Evolutionary conservation across 2,797 vertebrate species (phyloP), one percentile per base, ranked within the genome.

Genomic region (Eulemur albifrons): DNA sequence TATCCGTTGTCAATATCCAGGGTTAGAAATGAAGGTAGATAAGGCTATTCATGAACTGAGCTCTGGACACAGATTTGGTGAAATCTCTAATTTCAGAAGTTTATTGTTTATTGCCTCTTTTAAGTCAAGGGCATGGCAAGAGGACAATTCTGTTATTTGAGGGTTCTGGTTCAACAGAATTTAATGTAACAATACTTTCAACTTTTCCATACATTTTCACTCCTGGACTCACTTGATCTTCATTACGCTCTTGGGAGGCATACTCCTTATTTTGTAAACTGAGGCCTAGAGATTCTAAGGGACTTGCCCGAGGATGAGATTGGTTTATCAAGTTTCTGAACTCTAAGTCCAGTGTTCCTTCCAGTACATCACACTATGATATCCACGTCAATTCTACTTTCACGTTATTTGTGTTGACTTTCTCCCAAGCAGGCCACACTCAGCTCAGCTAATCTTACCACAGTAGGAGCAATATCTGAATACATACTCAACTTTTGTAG

Each of bases 401-500:
- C 38, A 40, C 96, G 92, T 61, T 95, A 73, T 97, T 94, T 97
- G 40, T 30, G 76, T 89, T 98, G 94, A 98, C 95, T 98, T 97
- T 87, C 95, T 96, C 94, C 67, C 48, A 96, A 97, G 75, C 77
- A 92, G 84, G 79, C 91, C 69, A 40, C 72, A 87, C 40, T 73
- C 87, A 86, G 69, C 38, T 91, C 32, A 81, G 25, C 54, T 96
- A 97, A 91, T 86, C 85, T 94, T 35, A 69, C 77, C 67, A 92
- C 87, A 13, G 1, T 94, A 38, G 15, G 1, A 90, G 85, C 93
- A 97, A 95, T 94, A 97, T 97, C 93, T 95, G 96, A 88, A 94
- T 97, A 93, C 92, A 69, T 96, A 77, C 75, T 95, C 77, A 97
- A 96, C 95, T 94, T 96, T 65, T 80, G n/a, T 86, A 85, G 88